Percentiles rank a stretch among this genome's conserved stretches.
These are phyloP conservation scores for Calameuta idolon DNA, from an alignment of 2,888 invertebrate genomes.

Conservation along the genomic window DNA sequence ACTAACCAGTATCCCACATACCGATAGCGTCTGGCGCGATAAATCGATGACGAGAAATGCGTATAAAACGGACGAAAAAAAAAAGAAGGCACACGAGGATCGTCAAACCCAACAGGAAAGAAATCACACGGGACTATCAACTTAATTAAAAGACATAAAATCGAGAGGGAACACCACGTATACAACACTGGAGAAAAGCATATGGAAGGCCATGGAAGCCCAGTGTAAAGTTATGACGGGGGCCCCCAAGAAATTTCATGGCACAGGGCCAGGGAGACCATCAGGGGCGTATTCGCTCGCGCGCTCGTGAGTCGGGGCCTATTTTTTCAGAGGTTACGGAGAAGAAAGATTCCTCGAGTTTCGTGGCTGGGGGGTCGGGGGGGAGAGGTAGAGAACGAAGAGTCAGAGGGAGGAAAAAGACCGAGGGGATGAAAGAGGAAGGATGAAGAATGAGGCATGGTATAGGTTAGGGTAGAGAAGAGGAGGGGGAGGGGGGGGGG, in stretches of 20 bases:
- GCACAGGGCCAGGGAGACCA: not conserved
- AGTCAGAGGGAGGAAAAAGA: constrained; percentile 6
- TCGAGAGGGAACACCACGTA: not conserved
- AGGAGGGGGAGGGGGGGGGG: constrained; percentile 30
- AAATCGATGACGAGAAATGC: not conserved
- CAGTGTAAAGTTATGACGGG: not conserved
- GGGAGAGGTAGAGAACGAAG: not conserved
- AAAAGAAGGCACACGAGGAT: not conserved
- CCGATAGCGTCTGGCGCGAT: not conserved
- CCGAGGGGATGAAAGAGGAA: constrained; percentile 14
- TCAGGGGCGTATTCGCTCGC: constrained; percentile 26
- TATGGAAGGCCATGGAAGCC: not conserved
- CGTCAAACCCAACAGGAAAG: too few species aligned
- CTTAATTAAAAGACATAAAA: not conserved
- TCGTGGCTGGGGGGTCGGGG: constrained; percentile 23
- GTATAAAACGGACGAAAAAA: not conserved
- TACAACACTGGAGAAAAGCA: not conserved
- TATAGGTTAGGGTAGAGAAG: constrained; percentile 14
- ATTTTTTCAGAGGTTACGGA: constrained; percentile 55
- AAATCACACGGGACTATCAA: too few species aligned
- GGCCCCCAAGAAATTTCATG: not conserved
- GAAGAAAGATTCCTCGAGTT: not conserved
- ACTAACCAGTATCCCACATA: not conserved
- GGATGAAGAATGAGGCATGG: constrained; percentile 19
- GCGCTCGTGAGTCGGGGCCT: constrained; percentile 47